Evolutionary conservation across 2,888 invertebrate genomes (phyloP), one percentile per base, ranked within the genome.

Genomic region (Polylopha cassiicola): DNA sequence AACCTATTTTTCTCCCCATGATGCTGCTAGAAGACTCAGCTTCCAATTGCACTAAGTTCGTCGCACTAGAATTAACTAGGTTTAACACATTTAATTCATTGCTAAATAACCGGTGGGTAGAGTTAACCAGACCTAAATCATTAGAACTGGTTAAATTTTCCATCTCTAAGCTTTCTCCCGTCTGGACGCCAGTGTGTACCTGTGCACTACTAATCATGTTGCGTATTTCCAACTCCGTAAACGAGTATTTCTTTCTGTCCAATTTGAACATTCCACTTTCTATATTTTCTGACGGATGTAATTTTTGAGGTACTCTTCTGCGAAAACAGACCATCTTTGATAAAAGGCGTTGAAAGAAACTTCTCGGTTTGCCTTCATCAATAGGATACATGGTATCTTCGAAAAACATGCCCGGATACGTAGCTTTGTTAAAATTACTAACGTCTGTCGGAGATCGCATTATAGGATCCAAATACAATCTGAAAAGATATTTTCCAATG

Each of bases 371-470:
- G 15, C 44, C 43, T 6, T 39, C 32, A 13, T 43, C 44, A 6
- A 48, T 23, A 11, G 14, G 18, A 27, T 28, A 34, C 21, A 30
- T 5, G 7, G 27, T 43, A 7, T 57, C 58, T 9, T 64, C 61
- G 23, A 62, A 60, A 3, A 53, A 44, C 33, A 47, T 43, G 11
- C 41, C 50, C 1, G 54, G 59, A 36, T 61, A 64, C 6, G 47
- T 44, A 13, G 55, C 47, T 48, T 59, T 68, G 1, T 57, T 44
- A 8, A 36, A 37, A 16, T 51, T 46, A 1, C 62, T 63, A 1
- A 38, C 43, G 5, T 78, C 75, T 20, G 61, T 55, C n/a, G 82
- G 82, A 18, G 77, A 72, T 13, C 73, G 65, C 84, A 85, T 85
- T 8, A 81, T 55, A 6, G 67, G 47, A 9, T 79, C 69, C 49